Base-by-base conservation (phyloP, 2,113 vertebrate species). In the Notarius quadriscutis region DNA sequence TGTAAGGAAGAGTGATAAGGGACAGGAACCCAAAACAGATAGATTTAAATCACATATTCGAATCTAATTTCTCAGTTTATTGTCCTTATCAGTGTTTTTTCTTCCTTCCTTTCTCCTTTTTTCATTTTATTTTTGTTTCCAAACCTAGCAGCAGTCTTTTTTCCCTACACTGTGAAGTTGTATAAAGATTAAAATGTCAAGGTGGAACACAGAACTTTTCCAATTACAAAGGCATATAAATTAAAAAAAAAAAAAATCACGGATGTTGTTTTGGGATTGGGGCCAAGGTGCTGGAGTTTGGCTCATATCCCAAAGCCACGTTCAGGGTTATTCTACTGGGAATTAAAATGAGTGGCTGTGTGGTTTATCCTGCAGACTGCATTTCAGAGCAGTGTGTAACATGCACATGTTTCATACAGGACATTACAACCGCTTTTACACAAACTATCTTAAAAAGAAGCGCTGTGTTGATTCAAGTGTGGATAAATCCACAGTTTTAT, bases 31-130 rank as follows among this genome's bases (percentile, higher is more conserved):
- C 25, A 25, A 83, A 80, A 41, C 74, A 30, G 41, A 30, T 77
- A 57, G 79, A 86, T 87, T 89, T 87, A 48, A 69, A 71, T 81
- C 83, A 67, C 58, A 84, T 87, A 89, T 86, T 87, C 41, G 86
- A 83, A 84, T 86, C 74, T 80, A 69, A 50, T 88, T 83, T 88
- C 81, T 53, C 27, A 65, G 48, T 84, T 34, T 81, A 86, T 72
- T 81, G 12, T 78, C 65, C 67, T 88, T 88, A 86, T 86, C 72
- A 48, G 41, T 48, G 55, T 34, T 86, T 62, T 51, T 85, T 69
- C 81, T 88, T 74, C 27, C 75, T 50, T 53, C 4, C 80, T 34
- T 34, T 57, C 22, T 48, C 65, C 18, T 20, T 84, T 27, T 71
- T 65, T 27, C 7, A 15, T 25, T 25, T 83, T 50, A 81, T 87